Evolutionary conservation across 2,888 invertebrate species (phyloP).

Genomic region (Drosophila nr. medialis): DNA sequence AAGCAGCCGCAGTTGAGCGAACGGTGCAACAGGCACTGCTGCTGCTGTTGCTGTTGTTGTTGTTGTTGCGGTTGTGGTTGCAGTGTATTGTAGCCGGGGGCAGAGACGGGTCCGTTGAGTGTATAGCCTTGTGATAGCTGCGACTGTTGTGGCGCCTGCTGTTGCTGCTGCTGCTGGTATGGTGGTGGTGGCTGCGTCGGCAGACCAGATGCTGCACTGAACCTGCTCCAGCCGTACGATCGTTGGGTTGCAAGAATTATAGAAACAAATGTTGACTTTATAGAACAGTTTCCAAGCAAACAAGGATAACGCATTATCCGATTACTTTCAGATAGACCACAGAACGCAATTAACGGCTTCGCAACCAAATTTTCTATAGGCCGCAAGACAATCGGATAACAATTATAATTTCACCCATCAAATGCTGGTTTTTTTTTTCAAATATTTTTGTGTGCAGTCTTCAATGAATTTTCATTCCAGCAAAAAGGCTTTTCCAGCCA

Average conservation of each 20-base stretch:
- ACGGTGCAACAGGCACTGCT: conserved; percentile 90
- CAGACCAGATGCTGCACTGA: conserved; percentile 84
- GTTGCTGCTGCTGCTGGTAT: conserved; percentile 75
- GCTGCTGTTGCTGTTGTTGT: background rate
- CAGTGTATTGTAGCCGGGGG: conserved; percentile 84
- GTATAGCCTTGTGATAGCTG: conserved; percentile 84
- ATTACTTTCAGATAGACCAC: background rate
- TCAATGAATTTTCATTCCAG: background rate
- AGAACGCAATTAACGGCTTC: background rate
- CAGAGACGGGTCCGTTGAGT: conserved; percentile 83
- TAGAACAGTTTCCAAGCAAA: conserved; percentile 51
- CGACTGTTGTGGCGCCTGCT: conserved; percentile 78
- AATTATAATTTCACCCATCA: background rate
- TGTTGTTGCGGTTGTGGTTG: conserved; percentile 79
- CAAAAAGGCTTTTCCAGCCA: background rate
- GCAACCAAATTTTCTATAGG: background rate
- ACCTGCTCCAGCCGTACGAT: conserved; percentile 87
- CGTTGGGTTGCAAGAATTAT: conserved; percentile 80
- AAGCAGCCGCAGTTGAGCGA: conserved; percentile 90
- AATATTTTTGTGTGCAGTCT: background rate
- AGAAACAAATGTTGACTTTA: conserved; percentile 78
- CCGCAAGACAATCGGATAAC: background rate
- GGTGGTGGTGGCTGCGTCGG: conserved; percentile 87
- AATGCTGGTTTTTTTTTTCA: background rate
- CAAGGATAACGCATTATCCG: background rate